phyloP scores from a whole-genome alignment of 1,140 invertebrate genomes.

The Meloidogyne floridensis region DNA sequence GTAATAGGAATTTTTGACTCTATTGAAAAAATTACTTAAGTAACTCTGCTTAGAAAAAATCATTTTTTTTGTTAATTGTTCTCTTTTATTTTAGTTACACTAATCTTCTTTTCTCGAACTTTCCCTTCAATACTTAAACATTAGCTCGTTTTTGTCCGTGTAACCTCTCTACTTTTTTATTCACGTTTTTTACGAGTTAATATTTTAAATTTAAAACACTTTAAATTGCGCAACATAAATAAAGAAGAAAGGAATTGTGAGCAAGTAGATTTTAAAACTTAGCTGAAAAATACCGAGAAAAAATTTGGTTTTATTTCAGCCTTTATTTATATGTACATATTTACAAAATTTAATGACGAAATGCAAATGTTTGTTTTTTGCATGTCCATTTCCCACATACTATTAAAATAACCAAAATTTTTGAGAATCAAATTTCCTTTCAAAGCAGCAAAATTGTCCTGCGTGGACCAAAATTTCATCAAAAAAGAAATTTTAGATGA shows the following conservation, averaged over 20 bases:
- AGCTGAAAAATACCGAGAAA: background rate
- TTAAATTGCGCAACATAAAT: background rate
- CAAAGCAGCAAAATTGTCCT: background rate
- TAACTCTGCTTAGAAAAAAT: background rate
- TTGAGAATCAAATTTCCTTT: constrained; percentile 2
- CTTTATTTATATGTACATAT: background rate
- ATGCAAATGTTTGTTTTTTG: background rate
- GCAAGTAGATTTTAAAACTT: constrained; percentile 1
- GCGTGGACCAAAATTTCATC: background rate
- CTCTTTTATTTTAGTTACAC: background rate
- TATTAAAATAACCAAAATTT: background rate
- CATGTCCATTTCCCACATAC: background rate
- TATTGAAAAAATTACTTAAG: background rate
- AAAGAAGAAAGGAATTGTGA: background rate
- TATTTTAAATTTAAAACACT: background rate
- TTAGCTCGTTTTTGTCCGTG: background rate
- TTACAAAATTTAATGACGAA: background rate
- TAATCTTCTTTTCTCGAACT: background rate
- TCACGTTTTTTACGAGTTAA: background rate
- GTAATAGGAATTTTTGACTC: background rate
- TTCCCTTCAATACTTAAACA: background rate
- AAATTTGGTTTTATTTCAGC: background rate
- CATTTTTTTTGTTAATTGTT: background rate
- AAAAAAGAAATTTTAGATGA: background rate
- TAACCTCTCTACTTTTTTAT: background rate